Percentiles rank a stretch among this genome's conserved stretches.
Conservation (phyloP, 2,888 invertebrate species). For the Nephrotoma flavescens region DNA sequence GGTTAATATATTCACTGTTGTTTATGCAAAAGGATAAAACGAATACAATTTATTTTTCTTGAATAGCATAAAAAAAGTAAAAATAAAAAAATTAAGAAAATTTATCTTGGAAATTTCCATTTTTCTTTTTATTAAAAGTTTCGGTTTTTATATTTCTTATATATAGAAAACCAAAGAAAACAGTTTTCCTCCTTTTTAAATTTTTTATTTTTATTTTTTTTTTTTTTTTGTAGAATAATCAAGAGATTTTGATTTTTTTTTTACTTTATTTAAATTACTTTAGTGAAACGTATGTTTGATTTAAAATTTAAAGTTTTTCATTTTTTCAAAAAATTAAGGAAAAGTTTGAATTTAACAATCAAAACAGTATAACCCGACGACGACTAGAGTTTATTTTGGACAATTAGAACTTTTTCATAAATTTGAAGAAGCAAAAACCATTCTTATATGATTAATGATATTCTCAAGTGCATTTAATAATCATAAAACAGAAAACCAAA, state of each 20-base stretch:
- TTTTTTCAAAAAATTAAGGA: not conserved
- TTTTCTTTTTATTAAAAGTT: slow-evolving; percentile 2
- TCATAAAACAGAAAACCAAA: not conserved
- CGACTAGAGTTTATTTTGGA: not conserved
- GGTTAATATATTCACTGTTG: slow-evolving; percentile 6
- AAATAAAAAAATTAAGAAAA: not conserved
- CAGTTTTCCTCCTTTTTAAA: not conserved
- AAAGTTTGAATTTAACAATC: not conserved
- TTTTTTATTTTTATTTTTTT: not conserved
- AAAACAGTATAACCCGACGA: not conserved
- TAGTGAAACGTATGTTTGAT: not conserved
- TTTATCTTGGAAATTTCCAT: slow-evolving; percentile 4
- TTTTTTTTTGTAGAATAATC: not conserved
- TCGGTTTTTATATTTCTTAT: not conserved
- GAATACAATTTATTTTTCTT: slow-evolving; percentile 4
- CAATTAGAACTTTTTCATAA: not conserved
- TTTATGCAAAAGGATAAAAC: slow-evolving; percentile 6
- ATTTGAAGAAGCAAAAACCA: not conserved
- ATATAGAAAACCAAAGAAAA: not conserved
- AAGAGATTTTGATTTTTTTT: slow-evolving; percentile 1
- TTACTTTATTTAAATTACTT: not conserved
- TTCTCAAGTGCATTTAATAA: not conserved
- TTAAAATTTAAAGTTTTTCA: not conserved
- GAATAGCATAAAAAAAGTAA: not conserved
- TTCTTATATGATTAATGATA: not conserved